Evolutionary conservation across 2,113 vertebrate species (phyloP).

Genomic region (Natator depressus): DNA sequence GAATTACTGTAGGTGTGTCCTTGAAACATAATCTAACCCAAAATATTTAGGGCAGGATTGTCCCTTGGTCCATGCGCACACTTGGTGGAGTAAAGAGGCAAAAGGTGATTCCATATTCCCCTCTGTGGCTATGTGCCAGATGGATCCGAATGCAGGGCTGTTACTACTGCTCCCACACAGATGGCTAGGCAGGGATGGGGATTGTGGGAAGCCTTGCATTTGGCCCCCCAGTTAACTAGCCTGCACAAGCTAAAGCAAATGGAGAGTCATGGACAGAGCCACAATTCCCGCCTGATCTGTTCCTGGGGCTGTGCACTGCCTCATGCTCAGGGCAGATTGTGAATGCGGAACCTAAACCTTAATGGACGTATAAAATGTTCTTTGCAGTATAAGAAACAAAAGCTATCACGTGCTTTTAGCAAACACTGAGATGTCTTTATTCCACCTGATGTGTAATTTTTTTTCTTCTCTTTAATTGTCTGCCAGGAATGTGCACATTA

Average conservation of each 20-base stretch:
- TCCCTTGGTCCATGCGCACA: not conserved
- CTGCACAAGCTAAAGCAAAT: not conserved
- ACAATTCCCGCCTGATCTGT: not conserved
- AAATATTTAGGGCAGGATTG: not conserved
- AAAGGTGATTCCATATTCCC: not conserved
- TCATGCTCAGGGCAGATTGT: not conserved
- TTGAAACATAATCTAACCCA: not conserved
- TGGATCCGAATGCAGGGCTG: not conserved
- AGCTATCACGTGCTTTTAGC: not conserved
- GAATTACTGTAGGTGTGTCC: not conserved
- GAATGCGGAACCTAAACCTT: slow-evolving; percentile 18
- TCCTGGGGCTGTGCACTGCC: not conserved
- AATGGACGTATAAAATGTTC: not conserved
- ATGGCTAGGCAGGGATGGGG: not conserved
- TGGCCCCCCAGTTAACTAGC: not conserved
- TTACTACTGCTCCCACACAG: not conserved
- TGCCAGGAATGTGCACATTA: slow-evolving; percentile 97
- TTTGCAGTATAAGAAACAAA: slow-evolving; percentile 28
- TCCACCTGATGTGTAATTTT: slow-evolving; percentile 1
- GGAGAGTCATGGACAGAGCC: not conserved
- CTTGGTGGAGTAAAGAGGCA: not conserved
- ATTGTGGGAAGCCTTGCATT: not conserved
- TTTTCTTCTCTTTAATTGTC: slow-evolving; percentile 35
- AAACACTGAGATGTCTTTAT: not conserved
- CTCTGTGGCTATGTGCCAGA: not conserved